These are phyloP conservation scores for Acanthornis magna DNA, from an alignment of 2,797 vertebrate species.

Conservation along the genomic window DNA sequence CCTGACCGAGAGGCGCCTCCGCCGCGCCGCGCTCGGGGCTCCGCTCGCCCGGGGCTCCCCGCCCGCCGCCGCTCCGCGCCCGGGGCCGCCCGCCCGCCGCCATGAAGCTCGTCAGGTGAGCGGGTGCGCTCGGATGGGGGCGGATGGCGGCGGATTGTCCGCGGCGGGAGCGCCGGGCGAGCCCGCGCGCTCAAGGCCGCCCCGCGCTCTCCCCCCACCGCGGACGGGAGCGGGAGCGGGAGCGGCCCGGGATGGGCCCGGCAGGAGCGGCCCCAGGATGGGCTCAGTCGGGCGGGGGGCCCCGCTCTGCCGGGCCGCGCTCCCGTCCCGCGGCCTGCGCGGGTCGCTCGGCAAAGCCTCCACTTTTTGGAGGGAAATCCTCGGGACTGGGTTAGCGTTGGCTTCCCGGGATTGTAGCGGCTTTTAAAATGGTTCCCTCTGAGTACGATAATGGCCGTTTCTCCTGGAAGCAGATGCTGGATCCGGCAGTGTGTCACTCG, in stretches of 20 bases:
- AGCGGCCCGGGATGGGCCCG: not conserved
- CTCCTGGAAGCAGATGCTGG: not conserved
- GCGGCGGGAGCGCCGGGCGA: not conserved
- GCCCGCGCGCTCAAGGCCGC: not conserved
- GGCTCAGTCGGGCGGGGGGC: too few relatives aligned
- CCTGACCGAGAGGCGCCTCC: not conserved
- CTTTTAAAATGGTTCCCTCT: not conserved
- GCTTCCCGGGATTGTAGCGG: accelerated
- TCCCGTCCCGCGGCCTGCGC: not conserved
- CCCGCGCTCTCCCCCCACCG: not conserved
- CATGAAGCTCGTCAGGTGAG: not conserved
- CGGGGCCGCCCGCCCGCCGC: not conserved
- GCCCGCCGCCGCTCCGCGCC: not conserved
- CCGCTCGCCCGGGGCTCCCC: not conserved
- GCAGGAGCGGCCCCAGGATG: not conserved
- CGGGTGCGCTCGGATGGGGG: not conserved
- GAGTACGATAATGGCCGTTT: not conserved
- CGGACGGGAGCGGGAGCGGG: not conserved
- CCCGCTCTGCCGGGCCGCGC: not conserved
- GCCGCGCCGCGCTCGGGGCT: not conserved
- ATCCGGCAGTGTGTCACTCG: too few relatives aligned
- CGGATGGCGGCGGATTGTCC: not conserved
- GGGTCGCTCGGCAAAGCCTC: accelerated
- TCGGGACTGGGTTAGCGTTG: accelerated
- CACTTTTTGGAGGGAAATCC: accelerated